Conservation (phyloP, 2,113 vertebrate genomes). For the Tyrannus savana region DNA sequence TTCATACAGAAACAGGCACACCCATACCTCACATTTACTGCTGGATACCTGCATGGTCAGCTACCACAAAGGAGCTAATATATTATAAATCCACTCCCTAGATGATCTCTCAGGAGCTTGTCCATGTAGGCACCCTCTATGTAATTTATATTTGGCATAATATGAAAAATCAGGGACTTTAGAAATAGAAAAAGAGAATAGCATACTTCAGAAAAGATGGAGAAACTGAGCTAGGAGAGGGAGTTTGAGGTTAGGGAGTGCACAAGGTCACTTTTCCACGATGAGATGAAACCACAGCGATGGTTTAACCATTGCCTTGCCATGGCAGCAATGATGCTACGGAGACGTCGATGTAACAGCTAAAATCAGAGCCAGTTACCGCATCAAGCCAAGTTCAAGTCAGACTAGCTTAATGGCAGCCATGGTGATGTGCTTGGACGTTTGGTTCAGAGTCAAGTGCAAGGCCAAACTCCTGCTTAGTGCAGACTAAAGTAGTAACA, state of each 20-base stretch:
- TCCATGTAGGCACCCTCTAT: background rate
- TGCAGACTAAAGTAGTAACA: background rate
- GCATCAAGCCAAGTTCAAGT: background rate
- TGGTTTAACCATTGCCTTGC: background rate
- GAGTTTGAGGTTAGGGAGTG: background rate
- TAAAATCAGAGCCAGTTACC: background rate
- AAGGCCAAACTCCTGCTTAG: background rate
- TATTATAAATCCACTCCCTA: background rate
- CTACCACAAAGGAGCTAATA: background rate
- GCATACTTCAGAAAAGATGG: background rate
- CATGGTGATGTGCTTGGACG: background rate
- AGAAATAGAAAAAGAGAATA: background rate
- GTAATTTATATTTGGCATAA: background rate
- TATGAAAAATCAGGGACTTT: background rate
- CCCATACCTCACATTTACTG: background rate
- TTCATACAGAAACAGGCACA: background rate
- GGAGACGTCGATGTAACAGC: background rate
- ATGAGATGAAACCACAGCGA: background rate
- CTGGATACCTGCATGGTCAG: background rate
- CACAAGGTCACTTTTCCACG: background rate
- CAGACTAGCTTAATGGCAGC: background rate
- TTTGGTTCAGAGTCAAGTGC: background rate
- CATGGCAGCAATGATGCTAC: background rate
- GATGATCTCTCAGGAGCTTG: background rate
- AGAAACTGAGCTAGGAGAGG: background rate